phyloP scores from a whole-genome alignment of 2,797 vertebrate species.

The Ceyx erithaca region DNA sequence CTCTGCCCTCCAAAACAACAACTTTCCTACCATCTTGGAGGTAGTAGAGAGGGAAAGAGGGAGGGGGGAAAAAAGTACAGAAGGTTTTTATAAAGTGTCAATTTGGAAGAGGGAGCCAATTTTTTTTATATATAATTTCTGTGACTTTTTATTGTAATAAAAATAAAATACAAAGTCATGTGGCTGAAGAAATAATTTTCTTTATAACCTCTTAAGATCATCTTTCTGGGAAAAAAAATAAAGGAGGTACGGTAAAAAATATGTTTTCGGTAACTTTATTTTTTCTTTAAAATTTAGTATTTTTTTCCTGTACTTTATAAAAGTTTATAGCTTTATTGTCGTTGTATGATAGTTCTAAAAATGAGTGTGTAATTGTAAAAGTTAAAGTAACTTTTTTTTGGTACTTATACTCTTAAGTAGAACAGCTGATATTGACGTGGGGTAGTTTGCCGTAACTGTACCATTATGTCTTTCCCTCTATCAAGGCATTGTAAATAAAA shows the following conservation, averaged over 20 bases:
- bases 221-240: slow-evolving; percentile 22
- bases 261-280: background rate
- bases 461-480: background rate
- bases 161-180: background rate
- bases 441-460: background rate
- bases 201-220: slow-evolving; percentile 38
- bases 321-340: background rate
- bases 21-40: slow-evolving; percentile 99
- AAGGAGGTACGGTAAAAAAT: slow-evolving; percentile 39
- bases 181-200: slow-evolving; percentile 13
- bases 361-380: slow-evolving; percentile 9
- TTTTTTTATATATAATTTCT: background rate
- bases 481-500: slow-evolving; percentile 34
- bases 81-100: slow-evolving; percentile 63
- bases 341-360: slow-evolving; percentile 5
- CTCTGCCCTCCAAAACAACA: slow-evolving; percentile 91
- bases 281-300: background rate
- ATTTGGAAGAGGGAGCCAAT: slow-evolving; percentile 29
- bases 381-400: background rate
- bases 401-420: background rate
- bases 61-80: slow-evolving; percentile 58
- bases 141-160: background rate
- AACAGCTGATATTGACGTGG: slow-evolving; percentile 8
- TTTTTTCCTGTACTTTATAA: background rate
- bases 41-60: slow-evolving; percentile 72